A percentile compares a stretch with the other conserved stretches of the same genome.
phyloP scores from a whole-genome alignment of 2,888 invertebrate genomes.

The Oscheius sp. region DNA sequence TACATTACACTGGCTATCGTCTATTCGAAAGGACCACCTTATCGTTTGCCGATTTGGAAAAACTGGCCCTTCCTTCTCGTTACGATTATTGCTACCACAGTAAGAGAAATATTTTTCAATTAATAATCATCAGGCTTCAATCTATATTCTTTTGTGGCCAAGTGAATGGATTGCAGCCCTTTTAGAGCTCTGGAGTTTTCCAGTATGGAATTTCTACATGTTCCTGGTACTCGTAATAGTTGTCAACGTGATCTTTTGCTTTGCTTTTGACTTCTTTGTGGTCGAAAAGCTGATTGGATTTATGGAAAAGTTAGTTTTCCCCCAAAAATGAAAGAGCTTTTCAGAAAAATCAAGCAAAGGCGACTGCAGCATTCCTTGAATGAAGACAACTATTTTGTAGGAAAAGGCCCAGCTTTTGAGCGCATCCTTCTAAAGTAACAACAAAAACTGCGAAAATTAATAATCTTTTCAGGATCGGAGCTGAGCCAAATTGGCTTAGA shows the following conservation, averaged over 20 bases:
- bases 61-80: slow-evolving; percentile 42
- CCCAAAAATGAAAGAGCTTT: no score
- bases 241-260: slow-evolving; percentile 36
- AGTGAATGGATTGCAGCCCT: slow-evolving; percentile 41
- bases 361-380: background rate
- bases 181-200: slow-evolving; percentile 57
- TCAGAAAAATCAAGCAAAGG: background rate
- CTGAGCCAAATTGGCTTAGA: slow-evolving; percentile 13
- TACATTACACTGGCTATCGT: slow-evolving; percentile 82
- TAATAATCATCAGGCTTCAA: slow-evolving; percentile 6
- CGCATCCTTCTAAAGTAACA: background rate
- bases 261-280: slow-evolving; percentile 56
- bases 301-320: background rate
- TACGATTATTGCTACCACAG: slow-evolving; percentile 45
- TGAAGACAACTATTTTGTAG: background rate
- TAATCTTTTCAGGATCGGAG: slow-evolving; percentile 15
- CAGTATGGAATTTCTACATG: slow-evolving; percentile 55
- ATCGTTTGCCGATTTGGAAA: slow-evolving; percentile 35
- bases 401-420: slow-evolving; percentile 4
- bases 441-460: no score
- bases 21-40: slow-evolving; percentile 77
- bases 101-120: no score
- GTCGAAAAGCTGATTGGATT: slow-evolving; percentile 59
- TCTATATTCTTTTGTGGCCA: slow-evolving; percentile 47
- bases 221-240: slow-evolving; percentile 52